Evolutionary conservation across 2,113 vertebrate species (phyloP).

Genomic region (Colius striatus): DNA sequence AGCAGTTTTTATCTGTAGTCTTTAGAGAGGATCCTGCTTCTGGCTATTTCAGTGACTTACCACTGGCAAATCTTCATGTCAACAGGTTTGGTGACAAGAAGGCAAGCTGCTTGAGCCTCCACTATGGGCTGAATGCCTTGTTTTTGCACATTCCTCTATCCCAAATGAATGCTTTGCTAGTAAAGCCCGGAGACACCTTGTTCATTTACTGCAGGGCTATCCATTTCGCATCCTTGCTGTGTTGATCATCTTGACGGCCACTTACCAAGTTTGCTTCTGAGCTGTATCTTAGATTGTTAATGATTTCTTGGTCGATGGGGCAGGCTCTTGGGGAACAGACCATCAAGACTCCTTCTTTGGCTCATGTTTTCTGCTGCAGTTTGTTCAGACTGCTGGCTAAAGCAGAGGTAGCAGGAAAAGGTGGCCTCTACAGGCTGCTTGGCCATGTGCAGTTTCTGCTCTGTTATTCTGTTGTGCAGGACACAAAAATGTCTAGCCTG

Average conservation of each 20-base stretch:
- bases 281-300: background rate
- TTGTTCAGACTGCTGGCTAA: background rate
- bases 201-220: background rate
- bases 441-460: background rate
- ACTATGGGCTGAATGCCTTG: background rate
- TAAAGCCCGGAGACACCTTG: background rate
- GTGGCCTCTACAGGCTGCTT: accelerated
- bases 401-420: background rate
- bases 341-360: background rate
- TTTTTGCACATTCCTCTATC: background rate
- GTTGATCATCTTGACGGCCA: background rate
- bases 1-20: background rate
- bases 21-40: background rate
- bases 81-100: background rate
- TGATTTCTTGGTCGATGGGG: background rate
- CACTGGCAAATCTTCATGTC: background rate
- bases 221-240: background rate
- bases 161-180: background rate
- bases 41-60: background rate
- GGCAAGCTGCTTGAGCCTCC: background rate
- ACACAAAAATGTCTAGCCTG: background rate
- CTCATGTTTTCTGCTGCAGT: background rate
- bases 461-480: background rate
- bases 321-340: background rate
- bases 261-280: background rate